Evolutionary conservation across 64 coral and sea anemone genomes (phyloP).

Genomic region (Porites lutea): DNA sequence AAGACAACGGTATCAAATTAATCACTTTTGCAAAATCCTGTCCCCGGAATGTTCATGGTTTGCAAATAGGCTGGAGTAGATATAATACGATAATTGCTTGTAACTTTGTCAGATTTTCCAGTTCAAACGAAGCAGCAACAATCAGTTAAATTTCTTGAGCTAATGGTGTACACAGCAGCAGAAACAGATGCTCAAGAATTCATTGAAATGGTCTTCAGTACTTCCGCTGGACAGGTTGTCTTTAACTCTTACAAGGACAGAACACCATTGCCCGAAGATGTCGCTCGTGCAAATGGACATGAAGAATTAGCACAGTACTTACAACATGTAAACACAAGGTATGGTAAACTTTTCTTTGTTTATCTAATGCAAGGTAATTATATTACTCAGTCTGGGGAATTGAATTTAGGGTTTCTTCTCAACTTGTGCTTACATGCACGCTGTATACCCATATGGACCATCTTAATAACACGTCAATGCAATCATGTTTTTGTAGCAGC

Average conservation of each 20-base stretch:
- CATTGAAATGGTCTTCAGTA: slow-evolving; percentile 29
- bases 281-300: slow-evolving; percentile 35
- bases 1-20: too few species aligned
- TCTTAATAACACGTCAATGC: too few species aligned
- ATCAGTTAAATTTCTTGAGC: slow-evolving; percentile 5
- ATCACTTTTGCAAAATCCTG: too few species aligned
- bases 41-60: not conserved
- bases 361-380: not conserved
- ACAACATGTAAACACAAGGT: slow-evolving; percentile 30
- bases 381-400: too few species aligned
- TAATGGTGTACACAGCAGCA: slow-evolving; percentile 36
- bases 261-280: slow-evolving; percentile 30
- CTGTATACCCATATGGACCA: too few species aligned
- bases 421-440: too few species aligned
- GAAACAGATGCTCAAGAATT: slow-evolving; percentile 9
- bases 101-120: not conserved
- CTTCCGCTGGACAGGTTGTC: not conserved
- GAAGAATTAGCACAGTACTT: not conserved
- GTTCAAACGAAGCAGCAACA: not conserved
- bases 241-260: slow-evolving; percentile 19
- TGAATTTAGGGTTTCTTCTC: too few species aligned
- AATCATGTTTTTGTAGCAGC: too few species aligned
- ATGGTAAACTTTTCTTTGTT: not conserved
- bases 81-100: too few species aligned
- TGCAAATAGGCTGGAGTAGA: not conserved